Conservation (phyloP, 2,888 invertebrate species). For the Plusia festucae region DNA sequence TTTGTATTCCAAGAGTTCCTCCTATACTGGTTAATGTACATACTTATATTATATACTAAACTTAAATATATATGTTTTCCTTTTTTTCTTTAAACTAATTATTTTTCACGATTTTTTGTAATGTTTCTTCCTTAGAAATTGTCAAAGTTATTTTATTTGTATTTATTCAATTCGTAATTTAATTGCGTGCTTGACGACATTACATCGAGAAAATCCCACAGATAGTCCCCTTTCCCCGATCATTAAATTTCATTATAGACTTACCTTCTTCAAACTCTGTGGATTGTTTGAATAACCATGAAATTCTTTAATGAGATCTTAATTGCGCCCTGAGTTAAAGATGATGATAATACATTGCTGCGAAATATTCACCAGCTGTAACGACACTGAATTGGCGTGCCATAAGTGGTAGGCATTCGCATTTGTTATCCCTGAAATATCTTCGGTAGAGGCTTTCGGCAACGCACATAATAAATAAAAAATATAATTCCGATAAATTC, state of each 20-base stretch:
- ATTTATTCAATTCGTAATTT: constrained; percentile 27
- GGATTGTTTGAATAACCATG: constrained; percentile 73
- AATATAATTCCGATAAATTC: constrained; percentile 60
- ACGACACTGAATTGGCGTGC: background rate
- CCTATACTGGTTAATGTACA: background rate
- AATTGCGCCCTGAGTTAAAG: constrained; percentile 69
- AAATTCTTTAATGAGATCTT: constrained; percentile 76
- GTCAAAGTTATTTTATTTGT: constrained; percentile 10
- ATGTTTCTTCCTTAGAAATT: background rate
- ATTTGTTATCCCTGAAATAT: background rate
- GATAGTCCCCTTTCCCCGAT: constrained; percentile 65
- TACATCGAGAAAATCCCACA: constrained; percentile 50
- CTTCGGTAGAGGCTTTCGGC: constrained; percentile 20
- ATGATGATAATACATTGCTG: constrained; percentile 20
- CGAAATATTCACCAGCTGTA: background rate
- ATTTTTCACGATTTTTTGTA: background rate
- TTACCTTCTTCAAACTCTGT: constrained; percentile 71
- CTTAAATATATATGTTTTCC: constrained; percentile 10
- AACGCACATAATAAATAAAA: constrained; percentile 46
- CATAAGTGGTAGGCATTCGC: constrained; percentile 6
- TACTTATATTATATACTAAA: constrained; percentile 8
- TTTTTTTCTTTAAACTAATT: constrained; percentile 11
- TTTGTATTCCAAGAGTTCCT: constrained; percentile 28
- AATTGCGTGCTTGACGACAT: constrained; percentile 29
- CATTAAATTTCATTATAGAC: constrained; percentile 74